These are phyloP conservation scores for Neuroscelio doddi DNA, from an alignment of 2,888 invertebrate species.

Conservation along the genomic window DNA sequence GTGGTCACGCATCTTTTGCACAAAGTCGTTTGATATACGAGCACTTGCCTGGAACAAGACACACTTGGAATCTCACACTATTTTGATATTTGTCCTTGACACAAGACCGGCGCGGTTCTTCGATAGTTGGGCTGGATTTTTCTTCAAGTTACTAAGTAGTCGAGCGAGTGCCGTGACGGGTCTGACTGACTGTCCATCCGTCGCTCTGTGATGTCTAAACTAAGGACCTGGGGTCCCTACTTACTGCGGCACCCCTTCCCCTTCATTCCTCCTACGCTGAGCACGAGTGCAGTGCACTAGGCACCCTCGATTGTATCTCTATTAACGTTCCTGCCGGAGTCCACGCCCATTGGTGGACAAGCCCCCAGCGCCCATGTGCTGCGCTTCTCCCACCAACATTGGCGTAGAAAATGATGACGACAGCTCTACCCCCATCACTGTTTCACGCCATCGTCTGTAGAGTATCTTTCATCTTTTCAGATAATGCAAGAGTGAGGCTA, in stretches of 20 bases:
- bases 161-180: conserved; percentile 71
- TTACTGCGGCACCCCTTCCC: conserved; percentile 56
- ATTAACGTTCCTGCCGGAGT: conserved; percentile 64
- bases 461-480: conserved; percentile 6
- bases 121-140: conserved; percentile 50
- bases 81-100: neutral
- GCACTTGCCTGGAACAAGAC: too few species aligned
- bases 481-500: neutral
- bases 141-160: conserved; percentile 67
- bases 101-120: neutral
- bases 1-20: conserved; percentile 14
- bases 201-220: conserved; percentile 72
- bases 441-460: conserved; percentile 39
- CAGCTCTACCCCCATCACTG: conserved; percentile 41
- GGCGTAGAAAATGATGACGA: too few species aligned
- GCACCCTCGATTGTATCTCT: conserved; percentile 72
- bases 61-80: neutral
- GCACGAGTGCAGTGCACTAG: conserved; percentile 65
- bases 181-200: conserved; percentile 72
- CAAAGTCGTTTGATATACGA: too few species aligned
- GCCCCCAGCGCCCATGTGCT: conserved; percentile 36
- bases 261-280: conserved; percentile 66
- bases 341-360: conserved; percentile 63
- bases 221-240: conserved; percentile 69
- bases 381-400: conserved; percentile 23